Conservation (phyloP, 2,888 invertebrate genomes). For the Eupeodes latifasciatus region DNA sequence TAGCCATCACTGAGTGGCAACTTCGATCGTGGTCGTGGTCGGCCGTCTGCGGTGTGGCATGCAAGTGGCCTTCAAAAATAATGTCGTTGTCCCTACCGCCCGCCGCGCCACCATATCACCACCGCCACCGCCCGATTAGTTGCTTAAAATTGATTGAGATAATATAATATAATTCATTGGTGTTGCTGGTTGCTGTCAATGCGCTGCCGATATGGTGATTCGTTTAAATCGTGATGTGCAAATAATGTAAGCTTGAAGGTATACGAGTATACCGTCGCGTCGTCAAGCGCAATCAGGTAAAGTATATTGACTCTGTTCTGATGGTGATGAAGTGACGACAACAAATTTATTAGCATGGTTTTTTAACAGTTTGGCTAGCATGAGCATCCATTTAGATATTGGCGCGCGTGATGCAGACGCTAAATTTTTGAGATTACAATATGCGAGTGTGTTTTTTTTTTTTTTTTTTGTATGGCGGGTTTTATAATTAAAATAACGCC, state of each 20-base stretch:
- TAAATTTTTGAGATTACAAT: constrained; percentile 14
- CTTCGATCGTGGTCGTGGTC: not conserved
- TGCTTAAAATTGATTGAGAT: constrained; percentile 57
- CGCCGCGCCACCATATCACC: not conserved
- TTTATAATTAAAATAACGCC: constrained; percentile 52
- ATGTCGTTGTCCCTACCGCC: constrained; percentile 1
- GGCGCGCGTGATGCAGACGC: constrained; percentile 55
- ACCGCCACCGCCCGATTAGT: constrained; percentile 46
- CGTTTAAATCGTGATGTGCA: constrained; percentile 7
- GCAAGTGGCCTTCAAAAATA: constrained; percentile 43
- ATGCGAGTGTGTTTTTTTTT: not conserved
- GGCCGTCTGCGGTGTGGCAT: not conserved
- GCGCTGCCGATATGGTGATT: not conserved
- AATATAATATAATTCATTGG: constrained; percentile 42
- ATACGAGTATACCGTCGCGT: not conserved
- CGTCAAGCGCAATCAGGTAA: constrained; percentile 2
- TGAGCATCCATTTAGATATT: constrained; percentile 55
- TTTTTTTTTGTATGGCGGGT: not conserved
- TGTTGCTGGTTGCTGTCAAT: not conserved
- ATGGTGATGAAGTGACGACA: constrained; percentile 30
- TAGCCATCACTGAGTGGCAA: not conserved
- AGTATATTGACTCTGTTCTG: not conserved
- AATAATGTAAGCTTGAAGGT: not conserved
- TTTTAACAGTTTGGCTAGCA: constrained; percentile 45
- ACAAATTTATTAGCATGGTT: constrained; percentile 63